These are phyloP conservation scores for Pseudococcus jackbeardsleyi DNA, from an alignment of 2,888 invertebrate species.

Conservation along the genomic window DNA sequence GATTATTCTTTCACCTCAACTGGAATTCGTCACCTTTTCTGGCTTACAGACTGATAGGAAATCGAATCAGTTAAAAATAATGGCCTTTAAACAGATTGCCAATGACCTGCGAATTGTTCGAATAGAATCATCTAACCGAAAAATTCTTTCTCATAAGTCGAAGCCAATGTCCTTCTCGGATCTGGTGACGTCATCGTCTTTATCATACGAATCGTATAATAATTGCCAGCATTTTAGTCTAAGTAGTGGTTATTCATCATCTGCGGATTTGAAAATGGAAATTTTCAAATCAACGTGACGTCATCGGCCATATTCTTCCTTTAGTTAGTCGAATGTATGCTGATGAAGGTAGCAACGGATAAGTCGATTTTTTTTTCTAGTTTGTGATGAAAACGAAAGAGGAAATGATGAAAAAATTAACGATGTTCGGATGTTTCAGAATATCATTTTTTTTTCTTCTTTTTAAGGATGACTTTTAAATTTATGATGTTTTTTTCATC, in stretches of 20 bases:
- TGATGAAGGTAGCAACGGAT: background rate
- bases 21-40: slow-evolving; percentile 9
- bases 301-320: background rate
- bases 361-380: too few species aligned
- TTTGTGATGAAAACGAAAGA: too few species aligned
- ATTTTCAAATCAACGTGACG: background rate
- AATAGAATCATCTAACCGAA: background rate
- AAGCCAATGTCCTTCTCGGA: slow-evolving; percentile 2
- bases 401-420: too few species aligned
- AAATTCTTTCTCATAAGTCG: background rate
- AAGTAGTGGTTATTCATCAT: background rate
- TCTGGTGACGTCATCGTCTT: background rate
- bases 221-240: background rate
- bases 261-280: background rate
- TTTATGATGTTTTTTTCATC: too few species aligned
- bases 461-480: too few species aligned
- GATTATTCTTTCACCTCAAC: background rate
- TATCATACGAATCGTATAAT: background rate
- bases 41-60: background rate
- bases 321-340: background rate
- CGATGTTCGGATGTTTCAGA: too few species aligned
- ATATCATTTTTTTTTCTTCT: too few species aligned
- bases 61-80: background rate
- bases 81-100: background rate
- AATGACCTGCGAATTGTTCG: slow-evolving; percentile 10